These are phyloP conservation scores for Acromyrmex echinatior DNA, from an alignment of 1,140 invertebrate genomes.

Conservation along the genomic window DNA sequence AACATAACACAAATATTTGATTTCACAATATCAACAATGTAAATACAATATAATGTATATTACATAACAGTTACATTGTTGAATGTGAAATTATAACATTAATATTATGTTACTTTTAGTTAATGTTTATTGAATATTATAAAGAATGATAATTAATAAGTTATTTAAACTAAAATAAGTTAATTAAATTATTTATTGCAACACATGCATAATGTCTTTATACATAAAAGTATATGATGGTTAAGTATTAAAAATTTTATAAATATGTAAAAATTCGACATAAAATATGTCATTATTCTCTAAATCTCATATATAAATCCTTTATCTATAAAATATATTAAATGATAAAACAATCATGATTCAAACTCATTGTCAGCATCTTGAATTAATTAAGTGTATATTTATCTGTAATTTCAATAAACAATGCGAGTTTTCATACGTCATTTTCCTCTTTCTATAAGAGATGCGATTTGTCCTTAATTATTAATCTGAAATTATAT, in stretches of 20 bases:
- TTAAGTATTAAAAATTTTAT: not conserved
- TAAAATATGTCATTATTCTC: not conserved
- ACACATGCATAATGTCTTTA: no score
- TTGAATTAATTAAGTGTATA: not conserved
- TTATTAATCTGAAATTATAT: conserved; percentile 52
- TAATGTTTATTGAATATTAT: no score
- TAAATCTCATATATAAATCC: not conserved
- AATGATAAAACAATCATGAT: not conserved
- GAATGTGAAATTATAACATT: no score
- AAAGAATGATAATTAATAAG: not conserved
- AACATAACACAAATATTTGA: no score
- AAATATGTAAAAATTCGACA: not conserved
- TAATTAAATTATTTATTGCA: not conserved
- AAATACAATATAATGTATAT: no score
- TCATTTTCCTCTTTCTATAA: conserved; percentile 12
- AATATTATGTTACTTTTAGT: no score
- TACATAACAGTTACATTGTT: no score
- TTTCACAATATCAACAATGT: no score
- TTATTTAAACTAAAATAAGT: no score
- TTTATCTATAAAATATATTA: conserved; percentile 1
- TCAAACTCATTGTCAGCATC: not conserved
- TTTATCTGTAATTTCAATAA: not conserved
- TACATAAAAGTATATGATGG: not conserved
- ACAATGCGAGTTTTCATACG: not conserved
- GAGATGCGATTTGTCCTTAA: not conserved